These are phyloP conservation scores for Datnioides undecimradiatus DNA, from an alignment of 2,113 vertebrate genomes.

Conservation along the genomic window DNA sequence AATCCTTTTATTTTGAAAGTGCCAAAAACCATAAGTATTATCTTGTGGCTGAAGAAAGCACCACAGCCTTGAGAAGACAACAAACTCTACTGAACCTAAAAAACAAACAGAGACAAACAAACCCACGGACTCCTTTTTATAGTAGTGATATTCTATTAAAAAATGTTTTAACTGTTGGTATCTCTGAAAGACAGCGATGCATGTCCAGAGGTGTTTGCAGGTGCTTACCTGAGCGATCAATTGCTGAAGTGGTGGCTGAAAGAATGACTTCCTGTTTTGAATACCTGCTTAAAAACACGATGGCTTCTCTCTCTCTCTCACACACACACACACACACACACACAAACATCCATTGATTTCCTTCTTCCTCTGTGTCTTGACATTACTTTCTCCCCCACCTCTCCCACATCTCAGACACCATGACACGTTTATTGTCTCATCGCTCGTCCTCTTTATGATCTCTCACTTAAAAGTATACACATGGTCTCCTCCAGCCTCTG, in stretches of 20 bases:
- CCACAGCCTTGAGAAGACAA: constrained; percentile 75
- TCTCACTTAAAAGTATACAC: constrained; percentile 18
- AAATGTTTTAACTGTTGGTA: constrained; percentile 75
- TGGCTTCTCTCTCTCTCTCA: no score
- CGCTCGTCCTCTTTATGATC: constrained; percentile 14
- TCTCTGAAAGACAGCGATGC: constrained; percentile 80
- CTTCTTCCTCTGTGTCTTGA: constrained; percentile 20
- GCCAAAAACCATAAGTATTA: constrained; percentile 79
- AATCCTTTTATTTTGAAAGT: constrained; percentile 80
- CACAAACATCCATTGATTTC: constrained; percentile 28
- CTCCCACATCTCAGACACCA: constrained; percentile 9
- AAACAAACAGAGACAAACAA: constrained; percentile 44
- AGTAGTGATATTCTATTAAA: constrained; percentile 81
- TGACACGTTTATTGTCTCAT: constrained; percentile 25
- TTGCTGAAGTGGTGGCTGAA: constrained; percentile 37
- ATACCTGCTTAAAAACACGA: constrained; percentile 41
- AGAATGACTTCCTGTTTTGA: constrained; percentile 28
- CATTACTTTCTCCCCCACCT: constrained; percentile 22
- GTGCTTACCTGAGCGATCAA: constrained; percentile 24
- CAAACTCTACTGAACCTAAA: constrained; percentile 60
- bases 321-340: constrained; percentile 19
- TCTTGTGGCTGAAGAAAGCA: constrained; percentile 72
- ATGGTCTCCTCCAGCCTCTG: neutral
- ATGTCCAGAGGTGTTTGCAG: constrained; percentile 65
- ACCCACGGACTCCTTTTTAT: constrained; percentile 78